These are phyloP conservation scores for Empidonax traillii DNA, from an alignment of 2,113 vertebrate genomes.

Conservation along the genomic window DNA sequence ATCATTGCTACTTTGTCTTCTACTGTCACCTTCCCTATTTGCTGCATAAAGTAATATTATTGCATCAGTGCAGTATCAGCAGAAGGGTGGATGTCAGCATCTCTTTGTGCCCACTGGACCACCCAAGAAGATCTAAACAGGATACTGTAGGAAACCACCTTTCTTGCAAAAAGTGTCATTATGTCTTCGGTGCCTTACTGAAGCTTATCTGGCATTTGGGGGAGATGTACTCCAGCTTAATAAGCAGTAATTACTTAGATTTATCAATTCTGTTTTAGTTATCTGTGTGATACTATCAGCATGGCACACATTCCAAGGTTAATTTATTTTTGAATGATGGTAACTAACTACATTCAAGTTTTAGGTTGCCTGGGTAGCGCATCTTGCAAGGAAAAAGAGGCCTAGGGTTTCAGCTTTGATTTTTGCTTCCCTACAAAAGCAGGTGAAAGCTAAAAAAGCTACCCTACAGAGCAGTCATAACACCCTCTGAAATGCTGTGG, in stretches of 20 bases:
- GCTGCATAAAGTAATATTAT: not conserved
- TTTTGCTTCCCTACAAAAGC: not conserved
- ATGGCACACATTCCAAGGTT: fast-evolving
- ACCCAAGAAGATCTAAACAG: not conserved
- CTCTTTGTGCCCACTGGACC: not conserved
- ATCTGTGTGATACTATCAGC: not conserved
- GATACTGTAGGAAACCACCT: not conserved
- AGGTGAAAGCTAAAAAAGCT: not conserved
- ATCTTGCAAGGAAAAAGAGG: not conserved
- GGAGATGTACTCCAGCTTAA: not conserved
- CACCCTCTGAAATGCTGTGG: not conserved
- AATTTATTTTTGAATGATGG: not conserved
- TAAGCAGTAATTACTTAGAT: not conserved
- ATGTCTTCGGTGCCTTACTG: not conserved
- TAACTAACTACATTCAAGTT: not conserved
- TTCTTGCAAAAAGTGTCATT: not conserved
- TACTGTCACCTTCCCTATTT: not conserved
- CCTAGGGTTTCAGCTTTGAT: not conserved
- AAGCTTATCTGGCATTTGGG: not conserved
- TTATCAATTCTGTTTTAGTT: not conserved
- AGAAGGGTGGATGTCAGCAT: not conserved
- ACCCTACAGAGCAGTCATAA: not conserved
- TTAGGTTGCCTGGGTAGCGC: not conserved
- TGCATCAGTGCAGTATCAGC: not conserved
- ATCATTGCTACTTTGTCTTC: not conserved